phyloP scores from a whole-genome alignment of 2,797 vertebrate species.

The Adrianichthys oophorus region DNA sequence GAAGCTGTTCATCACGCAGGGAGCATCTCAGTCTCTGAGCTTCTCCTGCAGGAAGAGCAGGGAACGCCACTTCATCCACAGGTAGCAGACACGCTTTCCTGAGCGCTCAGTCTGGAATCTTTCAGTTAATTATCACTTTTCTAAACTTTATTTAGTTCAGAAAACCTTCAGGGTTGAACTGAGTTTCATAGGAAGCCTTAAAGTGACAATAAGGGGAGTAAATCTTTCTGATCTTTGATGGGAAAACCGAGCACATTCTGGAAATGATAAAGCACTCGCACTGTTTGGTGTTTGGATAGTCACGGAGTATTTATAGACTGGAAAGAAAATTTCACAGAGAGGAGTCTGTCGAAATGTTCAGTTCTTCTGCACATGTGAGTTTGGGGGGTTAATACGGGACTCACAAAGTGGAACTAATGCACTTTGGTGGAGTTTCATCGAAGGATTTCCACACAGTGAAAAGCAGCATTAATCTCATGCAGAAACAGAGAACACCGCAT shows the following conservation, averaged over 20 bases:
- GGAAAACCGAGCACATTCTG: slow-evolving; percentile 4
- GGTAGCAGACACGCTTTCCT: slow-evolving; percentile 50
- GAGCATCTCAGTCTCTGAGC: slow-evolving; percentile 86
- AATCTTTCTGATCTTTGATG: slow-evolving; percentile 2
- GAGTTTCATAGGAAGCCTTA: no score
- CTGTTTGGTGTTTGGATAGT: slow-evolving; percentile 13
- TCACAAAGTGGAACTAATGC: slow-evolving; percentile 68
- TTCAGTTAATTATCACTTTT: no score
- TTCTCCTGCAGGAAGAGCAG: slow-evolving; percentile 75
- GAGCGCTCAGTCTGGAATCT: no score
- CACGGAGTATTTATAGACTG: slow-evolving; percentile 15
- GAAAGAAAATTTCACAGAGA: slow-evolving; percentile 23
- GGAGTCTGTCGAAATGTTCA: slow-evolving; percentile 57
- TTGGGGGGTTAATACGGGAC: slow-evolving; percentile 37
- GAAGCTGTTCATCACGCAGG: slow-evolving; percentile 97
- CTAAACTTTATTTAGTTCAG: no score
- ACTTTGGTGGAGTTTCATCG: slow-evolving; percentile 60
- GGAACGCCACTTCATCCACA: slow-evolving; percentile 84
- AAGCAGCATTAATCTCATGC: no score
- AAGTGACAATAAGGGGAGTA: no score
- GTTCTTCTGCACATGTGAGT: slow-evolving; percentile 65
- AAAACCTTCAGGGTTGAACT: no score
- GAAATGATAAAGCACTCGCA: slow-evolving; percentile 12
- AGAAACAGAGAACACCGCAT: no score
- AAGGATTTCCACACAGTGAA: slow-evolving; percentile 65